phyloP scores from a whole-genome alignment of 2,113 vertebrate species.

The Microcebus ravelobensis region DNA sequence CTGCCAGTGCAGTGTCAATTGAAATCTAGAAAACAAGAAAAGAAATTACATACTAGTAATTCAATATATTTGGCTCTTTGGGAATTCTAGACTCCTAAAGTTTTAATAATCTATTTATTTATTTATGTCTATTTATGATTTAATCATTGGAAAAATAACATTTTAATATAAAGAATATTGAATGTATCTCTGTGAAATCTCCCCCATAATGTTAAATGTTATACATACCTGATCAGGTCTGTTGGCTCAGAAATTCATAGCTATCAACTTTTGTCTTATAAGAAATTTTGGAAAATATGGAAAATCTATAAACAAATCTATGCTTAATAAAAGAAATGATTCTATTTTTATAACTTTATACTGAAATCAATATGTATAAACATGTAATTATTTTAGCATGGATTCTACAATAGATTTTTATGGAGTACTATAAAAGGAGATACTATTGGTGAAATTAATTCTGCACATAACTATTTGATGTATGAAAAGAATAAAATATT shows the following conservation, averaged over 20 bases:
- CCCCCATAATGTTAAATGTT: not conserved
- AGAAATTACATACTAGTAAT: slow-evolving; percentile 17
- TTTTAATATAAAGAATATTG: not conserved
- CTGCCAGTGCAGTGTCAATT: slow-evolving; percentile 24
- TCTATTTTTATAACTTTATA: slow-evolving; percentile 51
- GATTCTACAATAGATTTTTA: slow-evolving; percentile 47
- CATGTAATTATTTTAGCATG: slow-evolving; percentile 31
- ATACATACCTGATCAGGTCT: not conserved
- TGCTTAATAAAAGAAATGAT: slow-evolving; percentile 42
- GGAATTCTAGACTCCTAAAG: not conserved
- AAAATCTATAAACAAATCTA: not conserved
- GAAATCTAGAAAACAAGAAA: slow-evolving; percentile 61
- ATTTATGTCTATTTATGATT: slow-evolving; percentile 28
- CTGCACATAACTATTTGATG: not conserved
- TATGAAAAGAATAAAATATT: slow-evolving; percentile 53
- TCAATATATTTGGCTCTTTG: not conserved
- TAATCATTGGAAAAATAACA: not conserved
- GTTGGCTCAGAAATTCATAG: not conserved
- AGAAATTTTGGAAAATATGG: not conserved
- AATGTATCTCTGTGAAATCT: not conserved
- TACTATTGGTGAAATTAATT: slow-evolving; percentile 44
- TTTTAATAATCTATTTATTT: slow-evolving; percentile 19
- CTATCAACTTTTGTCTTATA: not conserved
- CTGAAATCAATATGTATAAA: slow-evolving; percentile 1
- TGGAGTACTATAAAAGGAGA: slow-evolving; percentile 29